Evolutionary conservation across 2,797 vertebrate species (phyloP), one percentile per base, ranked within the genome.

Genomic region (Cyprinella venusta): DNA sequence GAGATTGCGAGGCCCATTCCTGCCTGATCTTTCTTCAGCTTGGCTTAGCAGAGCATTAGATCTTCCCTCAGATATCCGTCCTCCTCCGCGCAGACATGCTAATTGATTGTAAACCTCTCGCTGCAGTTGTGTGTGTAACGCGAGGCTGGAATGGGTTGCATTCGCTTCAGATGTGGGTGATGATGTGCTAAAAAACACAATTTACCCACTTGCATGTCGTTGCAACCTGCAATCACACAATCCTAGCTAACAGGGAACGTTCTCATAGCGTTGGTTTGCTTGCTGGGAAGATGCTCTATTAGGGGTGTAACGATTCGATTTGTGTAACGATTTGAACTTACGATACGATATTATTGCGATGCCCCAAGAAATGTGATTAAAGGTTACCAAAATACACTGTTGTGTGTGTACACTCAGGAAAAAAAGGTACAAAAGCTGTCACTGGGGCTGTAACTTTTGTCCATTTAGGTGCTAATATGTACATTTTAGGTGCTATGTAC

Each of bases 21-120:
- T 61, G 75, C 64, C 83, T 48, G 63, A 63, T 85, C 59, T 24
- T 52, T 68, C 75, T 85, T 81, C 67, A 38, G 84, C 76, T 78
- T 71, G 8, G 52, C 59, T 77, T 77, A 77, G 65, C 65, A 77
- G 38, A 69, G 54, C 72, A 64, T 84, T 79, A 71, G 72, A 76
- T 82, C 81, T 76, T 56, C 24, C 2, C 45, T 81, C 70, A 2
- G 80, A 74, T 56, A 15, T 18, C 18, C 72, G 33, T 76, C 48
- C 45, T 76, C 18, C n/a, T 9, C 61, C n/a, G 6, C 65, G 61
- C 63, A 79, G 56, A 67, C 77, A 56, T 65, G 48, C 21, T 67
- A 48, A 82, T 67, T 82, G 59, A 74, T 64, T 48, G 76, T 15
- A 77, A 77, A 77, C 24, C 59, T 42, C 67, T 64, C 30, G 59